These are phyloP conservation scores for Protobothrops flavoviridis DNA, from an alignment of 2,113 vertebrate genomes.

Conservation along the genomic window DNA sequence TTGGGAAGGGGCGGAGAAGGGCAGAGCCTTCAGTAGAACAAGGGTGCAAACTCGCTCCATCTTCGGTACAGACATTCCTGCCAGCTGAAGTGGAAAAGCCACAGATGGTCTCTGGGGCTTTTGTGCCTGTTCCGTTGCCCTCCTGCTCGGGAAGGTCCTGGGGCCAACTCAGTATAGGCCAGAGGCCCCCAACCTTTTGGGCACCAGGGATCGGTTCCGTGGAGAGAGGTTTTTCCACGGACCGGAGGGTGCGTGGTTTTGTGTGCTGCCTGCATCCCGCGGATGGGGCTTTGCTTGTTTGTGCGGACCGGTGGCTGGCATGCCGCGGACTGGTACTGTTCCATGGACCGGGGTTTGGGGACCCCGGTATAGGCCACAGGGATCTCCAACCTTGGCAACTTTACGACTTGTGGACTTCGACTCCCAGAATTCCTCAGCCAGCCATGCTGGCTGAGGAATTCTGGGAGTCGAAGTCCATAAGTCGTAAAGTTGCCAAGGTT, in stretches of 20 bases:
- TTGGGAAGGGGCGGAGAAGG: neutral
- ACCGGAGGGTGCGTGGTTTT: too few relatives aligned
- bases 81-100: neutral
- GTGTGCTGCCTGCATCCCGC: too few relatives aligned
- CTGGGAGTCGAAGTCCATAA: neutral
- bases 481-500: neutral
- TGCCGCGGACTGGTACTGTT: too few relatives aligned
- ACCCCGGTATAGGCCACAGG: neutral
- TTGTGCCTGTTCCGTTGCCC: neutral
- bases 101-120: rapidly evolving
- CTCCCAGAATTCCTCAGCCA: neutral
- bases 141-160: neutral
- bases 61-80: neutral
- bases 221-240: too few relatives aligned
- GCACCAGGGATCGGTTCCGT: too few relatives aligned
- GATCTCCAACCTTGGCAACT: neutral
- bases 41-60: rapidly evolving
- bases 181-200: too few relatives aligned
- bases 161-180: neutral
- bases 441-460: too few relatives aligned
- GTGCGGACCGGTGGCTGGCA: too few relatives aligned
- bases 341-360: too few relatives aligned
- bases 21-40: neutral
- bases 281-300: too few relatives aligned
- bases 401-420: neutral